Conservation (phyloP, 2,113 vertebrate genomes). For the Callionymus lyra region DNA sequence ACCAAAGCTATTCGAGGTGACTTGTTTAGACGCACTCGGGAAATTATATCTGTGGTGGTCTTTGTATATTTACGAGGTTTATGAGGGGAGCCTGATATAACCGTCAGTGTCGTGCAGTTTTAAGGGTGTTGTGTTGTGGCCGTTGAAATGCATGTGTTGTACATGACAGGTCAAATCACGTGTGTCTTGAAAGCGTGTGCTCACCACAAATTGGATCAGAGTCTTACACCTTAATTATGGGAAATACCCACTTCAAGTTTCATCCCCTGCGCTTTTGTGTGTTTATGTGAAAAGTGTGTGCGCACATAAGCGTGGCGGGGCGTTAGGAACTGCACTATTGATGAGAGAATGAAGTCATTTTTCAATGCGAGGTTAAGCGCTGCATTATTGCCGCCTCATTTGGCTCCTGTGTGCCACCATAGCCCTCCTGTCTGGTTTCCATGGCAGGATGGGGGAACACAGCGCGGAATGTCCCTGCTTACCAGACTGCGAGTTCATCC, state of each 20-base stretch:
- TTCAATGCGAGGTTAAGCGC: constrained; percentile 66
- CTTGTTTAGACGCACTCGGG: too few relatives aligned
- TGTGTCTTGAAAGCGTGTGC: constrained; percentile 8
- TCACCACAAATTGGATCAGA: constrained; percentile 32
- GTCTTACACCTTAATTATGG: constrained; percentile 36
- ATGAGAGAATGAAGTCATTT: constrained; percentile 74
- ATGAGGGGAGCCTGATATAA: too few relatives aligned
- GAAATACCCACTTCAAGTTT: constrained; percentile 44
- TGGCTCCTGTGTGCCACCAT: constrained; percentile 72
- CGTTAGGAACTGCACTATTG: constrained; percentile 64
- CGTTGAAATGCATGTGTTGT: too few relatives aligned
- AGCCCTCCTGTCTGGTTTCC: constrained; percentile 69
- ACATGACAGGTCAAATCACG: too few relatives aligned
- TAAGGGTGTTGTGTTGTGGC: too few relatives aligned
- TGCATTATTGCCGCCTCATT: constrained; percentile 75
- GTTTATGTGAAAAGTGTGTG: constrained; percentile 28
- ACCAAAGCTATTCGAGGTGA: too few relatives aligned
- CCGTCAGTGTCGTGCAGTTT: too few relatives aligned
- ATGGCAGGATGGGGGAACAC: constrained; percentile 64
- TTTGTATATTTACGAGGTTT: too few relatives aligned
- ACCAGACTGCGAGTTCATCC: constrained; percentile 61
- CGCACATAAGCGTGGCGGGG: constrained; percentile 60
- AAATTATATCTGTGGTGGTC: too few relatives aligned
- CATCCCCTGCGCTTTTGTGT: constrained; percentile 21
- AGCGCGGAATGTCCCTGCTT: constrained; percentile 66